Evolutionary conservation across 2,797 vertebrate genomes (phyloP), one percentile per base, ranked within the genome.

Genomic region (Pipistrellus pipistrellus): DNA sequence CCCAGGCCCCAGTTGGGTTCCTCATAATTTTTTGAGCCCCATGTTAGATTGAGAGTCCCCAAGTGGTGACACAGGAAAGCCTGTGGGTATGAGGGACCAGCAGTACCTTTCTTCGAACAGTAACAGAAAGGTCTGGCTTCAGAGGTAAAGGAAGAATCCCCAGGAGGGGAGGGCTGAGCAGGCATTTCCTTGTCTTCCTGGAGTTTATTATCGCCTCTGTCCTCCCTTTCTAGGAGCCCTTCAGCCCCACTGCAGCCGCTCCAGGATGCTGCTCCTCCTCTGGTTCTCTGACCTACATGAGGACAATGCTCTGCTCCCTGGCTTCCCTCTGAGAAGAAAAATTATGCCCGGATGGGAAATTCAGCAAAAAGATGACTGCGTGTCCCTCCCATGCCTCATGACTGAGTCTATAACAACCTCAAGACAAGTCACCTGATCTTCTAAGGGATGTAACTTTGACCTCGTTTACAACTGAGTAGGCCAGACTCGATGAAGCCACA

Each of bases 391-490:
- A 44, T 85, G 59, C 51, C 93, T 48, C 20, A 14, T 78, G 94
- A 94, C 38, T 94, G 85, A 80, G 77, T 64, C 85, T 94, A 32
- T 73, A 90, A 88, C 85, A 89, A 55, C 23, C 55, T 20, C 32
- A 62, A 20, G 51, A 41, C n/a, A 38, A 81, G 59, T 93, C 53
- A 85, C 59, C 80, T 81, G 83, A 69, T 76, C 91, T 68, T 93
- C 25, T 44, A 64, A 84, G 53, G n/a, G 38, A 44, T 72, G 2
- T 55, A 38, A 90, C 32, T 91, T 59, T 86, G 68, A 77, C 57
- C 21, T 57, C 25, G 4, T 41, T 84, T 57, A 35, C 38, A 46
- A 2, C 30, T 72, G 27, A 84, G 25, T 38, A 57, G 66, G 23
- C 71, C 44, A 53, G 35, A 18, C 48, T 92, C 72, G 55, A 6